Conservation (phyloP, 2,797 vertebrate genomes). For the Helicolenus hilgendorfi region DNA sequence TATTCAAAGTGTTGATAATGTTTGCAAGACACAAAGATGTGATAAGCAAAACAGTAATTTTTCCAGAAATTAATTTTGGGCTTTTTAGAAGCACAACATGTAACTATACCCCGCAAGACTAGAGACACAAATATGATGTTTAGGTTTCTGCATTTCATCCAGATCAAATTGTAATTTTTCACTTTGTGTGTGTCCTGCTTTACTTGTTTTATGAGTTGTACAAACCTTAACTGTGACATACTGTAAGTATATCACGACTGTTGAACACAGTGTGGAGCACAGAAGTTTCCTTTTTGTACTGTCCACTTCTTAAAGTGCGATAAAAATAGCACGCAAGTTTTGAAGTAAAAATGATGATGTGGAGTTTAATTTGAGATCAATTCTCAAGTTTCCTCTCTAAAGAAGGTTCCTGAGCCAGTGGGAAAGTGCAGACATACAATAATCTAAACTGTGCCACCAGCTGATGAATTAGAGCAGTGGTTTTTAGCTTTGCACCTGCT, state of each 20-base stretch:
- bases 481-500: constrained; percentile 67
- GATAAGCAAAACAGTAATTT: neutral
- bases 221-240: neutral
- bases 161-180: neutral
- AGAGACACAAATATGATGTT: neutral
- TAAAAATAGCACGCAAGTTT: neutral
- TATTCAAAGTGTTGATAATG: neutral
- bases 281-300: neutral
- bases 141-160: neutral
- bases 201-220: too few relatives aligned
- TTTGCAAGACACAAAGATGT: neutral
- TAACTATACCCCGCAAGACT: neutral
- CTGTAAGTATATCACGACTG: neutral
- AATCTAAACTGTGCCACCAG: constrained; percentile 26
- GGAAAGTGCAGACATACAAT: constrained; percentile 43
- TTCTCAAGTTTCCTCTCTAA: constrained; percentile 1
- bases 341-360: constrained; percentile 25
- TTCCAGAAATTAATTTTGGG: neutral
- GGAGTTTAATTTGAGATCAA: constrained; percentile 23
- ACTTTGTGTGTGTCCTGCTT: neutral
- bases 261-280: neutral
- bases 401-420: neutral
- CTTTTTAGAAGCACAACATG: neutral
- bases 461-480: constrained; percentile 39
- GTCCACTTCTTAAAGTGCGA: neutral